phyloP scores from a whole-genome alignment of 2,888 invertebrate species.

The Melangyna quadrimaculata region DNA sequence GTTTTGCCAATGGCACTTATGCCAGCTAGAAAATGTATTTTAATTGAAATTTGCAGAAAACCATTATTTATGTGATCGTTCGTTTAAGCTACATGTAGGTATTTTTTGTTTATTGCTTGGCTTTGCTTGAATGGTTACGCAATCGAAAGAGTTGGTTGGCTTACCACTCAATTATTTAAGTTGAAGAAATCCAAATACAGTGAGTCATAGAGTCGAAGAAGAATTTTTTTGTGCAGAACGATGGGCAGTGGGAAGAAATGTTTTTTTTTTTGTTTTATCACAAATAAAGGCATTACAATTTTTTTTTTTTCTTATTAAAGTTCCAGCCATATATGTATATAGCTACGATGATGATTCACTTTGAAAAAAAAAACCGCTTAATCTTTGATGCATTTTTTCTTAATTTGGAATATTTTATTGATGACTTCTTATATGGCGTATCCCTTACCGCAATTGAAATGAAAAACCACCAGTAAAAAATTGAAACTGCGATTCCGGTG shows the following conservation, averaged over 20 bases:
- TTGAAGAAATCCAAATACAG: not conserved
- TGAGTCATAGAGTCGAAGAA: slow-evolving; percentile 3
- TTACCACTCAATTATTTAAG: not conserved
- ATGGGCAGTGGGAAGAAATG: slow-evolving; percentile 9
- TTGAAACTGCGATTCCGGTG: not conserved
- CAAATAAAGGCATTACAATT: not conserved
- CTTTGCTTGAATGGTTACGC: slow-evolving; percentile 14
- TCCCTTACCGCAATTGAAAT: not conserved
- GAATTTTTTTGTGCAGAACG: not conserved
- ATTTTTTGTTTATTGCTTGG: not conserved
- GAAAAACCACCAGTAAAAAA: not conserved
- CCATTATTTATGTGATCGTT: slow-evolving; percentile 44
- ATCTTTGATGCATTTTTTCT: not conserved
- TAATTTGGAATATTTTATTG: not conserved
- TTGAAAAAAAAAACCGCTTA: not conserved
- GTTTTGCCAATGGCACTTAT: slow-evolving; percentile 17
- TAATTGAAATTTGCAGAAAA: slow-evolving; percentile 54
- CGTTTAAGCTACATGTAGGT: not conserved
- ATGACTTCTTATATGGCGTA: not conserved
- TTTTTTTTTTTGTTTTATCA: not conserved
- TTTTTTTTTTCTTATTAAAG: not conserved
- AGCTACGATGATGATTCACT: not conserved
- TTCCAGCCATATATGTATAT: not conserved
- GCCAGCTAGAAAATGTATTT: slow-evolving; percentile 44
- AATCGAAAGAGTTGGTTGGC: slow-evolving; percentile 5